Percentiles rank a stretch among this genome's conserved stretches.
Conservation (phyloP, 2,888 invertebrate species). For the Hemaris fuciformis region DNA sequence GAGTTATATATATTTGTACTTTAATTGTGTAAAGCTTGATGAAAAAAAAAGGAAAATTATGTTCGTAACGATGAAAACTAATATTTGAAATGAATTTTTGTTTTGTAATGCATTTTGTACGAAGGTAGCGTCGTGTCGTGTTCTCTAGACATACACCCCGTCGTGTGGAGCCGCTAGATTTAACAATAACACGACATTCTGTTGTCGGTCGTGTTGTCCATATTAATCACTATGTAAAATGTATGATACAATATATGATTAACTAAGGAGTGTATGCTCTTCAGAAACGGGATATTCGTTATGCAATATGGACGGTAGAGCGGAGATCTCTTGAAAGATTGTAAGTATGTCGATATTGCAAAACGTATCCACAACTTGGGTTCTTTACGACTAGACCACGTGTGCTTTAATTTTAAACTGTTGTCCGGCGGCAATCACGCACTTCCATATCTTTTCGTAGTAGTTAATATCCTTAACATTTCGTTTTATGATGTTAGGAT, state of each 20-base stretch:
- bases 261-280: conserved; percentile 2
- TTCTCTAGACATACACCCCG: conserved; percentile 20
- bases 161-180: conserved; percentile 2
- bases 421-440: conserved; percentile 41
- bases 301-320: conserved; percentile 15
- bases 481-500: conserved; percentile 38
- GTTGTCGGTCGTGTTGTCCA: conserved; percentile 18
- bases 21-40: conserved; percentile 56
- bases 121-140: conserved; percentile 24
- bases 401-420: conserved; percentile 30
- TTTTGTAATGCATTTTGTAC: conserved; percentile 40
- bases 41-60: conserved; percentile 54
- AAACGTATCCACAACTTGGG: conserved; percentile 13
- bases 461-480: conserved; percentile 49
- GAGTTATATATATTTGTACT: conserved; percentile 64
- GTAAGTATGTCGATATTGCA: not conserved
- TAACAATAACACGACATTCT: not conserved
- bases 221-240: conserved; percentile 16
- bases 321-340: not conserved
- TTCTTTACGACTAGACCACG: conserved; percentile 22
- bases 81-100: conserved; percentile 57
- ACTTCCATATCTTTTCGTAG: conserved; percentile 43
- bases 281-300: conserved; percentile 15
- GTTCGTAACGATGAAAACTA: conserved; percentile 40
- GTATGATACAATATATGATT: conserved; percentile 16